Base-by-base conservation (phyloP, 2,113 vertebrate species). In the Thinocorus orbignyianus region DNA sequence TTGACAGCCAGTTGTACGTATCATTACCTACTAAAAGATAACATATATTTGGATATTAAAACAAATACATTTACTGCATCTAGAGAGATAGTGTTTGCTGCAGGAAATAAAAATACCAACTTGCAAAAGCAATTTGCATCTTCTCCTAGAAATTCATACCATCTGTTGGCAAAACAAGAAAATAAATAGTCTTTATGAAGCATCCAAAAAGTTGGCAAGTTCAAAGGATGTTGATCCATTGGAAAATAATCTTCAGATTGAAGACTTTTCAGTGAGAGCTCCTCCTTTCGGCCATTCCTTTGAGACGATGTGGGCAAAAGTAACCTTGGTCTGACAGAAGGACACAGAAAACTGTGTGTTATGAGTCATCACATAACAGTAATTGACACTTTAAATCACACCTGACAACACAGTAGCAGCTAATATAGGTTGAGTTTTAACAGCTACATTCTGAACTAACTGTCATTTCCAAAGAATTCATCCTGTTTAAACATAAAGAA, bases 131-230 rank as follows among this genome's bases (percentile, higher is more conserved):
- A 83, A 72, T 71, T 72, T 93, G 33, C 73, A 42, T 83, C 44
- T 90, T 66, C 71, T 86, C 8, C 46, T 66, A 93, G 72, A 78
- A 92, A 93, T 81, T 94, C 48, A 31, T 92, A 70, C 79, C 79
- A 92, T 92, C 90, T 93, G 62, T 80, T 79, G 78, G 82, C 44
- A 70, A 88, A 85, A 54, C 23, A 82, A 66, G 54, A 77, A 95
- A 85, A 92, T 46, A 70, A 64, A 70, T 77, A 60, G 37, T 22
- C 85, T 88, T 73, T 80, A 26, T 62, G 60, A 93, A 86, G 28
- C 37, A 58, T 74, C 49, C n/a, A 42, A 35, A 85, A 55, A 70
- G 19, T 68, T 24, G 13, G 19, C 49, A 85, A 55, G 23, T 77
- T 86, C 55, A 79, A 66, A 72, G 31, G 23, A 11, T 51, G 15